These are phyloP conservation scores for Pseudanteris insignis DNA, from an alignment of 2,888 invertebrate genomes.

Conservation along the genomic window DNA sequence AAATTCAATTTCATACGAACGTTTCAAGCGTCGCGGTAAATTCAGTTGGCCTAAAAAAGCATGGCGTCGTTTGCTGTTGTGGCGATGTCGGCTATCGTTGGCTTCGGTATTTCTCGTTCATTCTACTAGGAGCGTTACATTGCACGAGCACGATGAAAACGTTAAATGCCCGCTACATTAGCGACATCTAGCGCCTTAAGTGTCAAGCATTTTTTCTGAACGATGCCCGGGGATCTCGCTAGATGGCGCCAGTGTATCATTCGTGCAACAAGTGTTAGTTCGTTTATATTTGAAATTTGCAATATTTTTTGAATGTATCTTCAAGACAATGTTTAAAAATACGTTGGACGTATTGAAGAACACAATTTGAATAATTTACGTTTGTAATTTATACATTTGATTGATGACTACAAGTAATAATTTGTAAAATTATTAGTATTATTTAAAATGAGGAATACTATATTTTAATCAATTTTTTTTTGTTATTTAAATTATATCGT, in stretches of 20 bases:
- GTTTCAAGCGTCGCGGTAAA: too few relatives aligned
- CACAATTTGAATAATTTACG: too few relatives aligned
- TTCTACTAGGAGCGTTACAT: slow-evolving; percentile 23
- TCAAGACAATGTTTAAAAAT: not conserved
- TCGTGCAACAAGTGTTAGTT: too few relatives aligned
- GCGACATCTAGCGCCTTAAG: slow-evolving; percentile 16
- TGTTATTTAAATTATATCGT: too few relatives aligned
- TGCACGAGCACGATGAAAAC: slow-evolving; percentile 9
- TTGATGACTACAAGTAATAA: too few relatives aligned
- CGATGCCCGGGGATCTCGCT: not conserved
- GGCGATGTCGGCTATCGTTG: slow-evolving; percentile 46
- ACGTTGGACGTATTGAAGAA: too few relatives aligned
- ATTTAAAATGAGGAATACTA: too few relatives aligned
- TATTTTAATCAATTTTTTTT: too few relatives aligned
- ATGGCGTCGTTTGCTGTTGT: slow-evolving; percentile 65
- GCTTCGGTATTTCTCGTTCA: slow-evolving; percentile 15
- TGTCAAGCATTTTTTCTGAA: not conserved
- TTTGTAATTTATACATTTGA: too few relatives aligned
- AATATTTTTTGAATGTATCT: not conserved
- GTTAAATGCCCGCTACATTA: slow-evolving; percentile 3
- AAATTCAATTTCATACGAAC: too few relatives aligned
- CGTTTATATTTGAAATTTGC: slow-evolving; percentile 21
- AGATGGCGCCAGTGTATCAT: slow-evolving; percentile 29
- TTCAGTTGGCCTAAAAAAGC: slow-evolving; percentile 41
- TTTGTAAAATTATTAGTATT: too few relatives aligned